These are phyloP conservation scores for Heptranchias perlo DNA, from an alignment of 2,113 vertebrate genomes.

Conservation along the genomic window DNA sequence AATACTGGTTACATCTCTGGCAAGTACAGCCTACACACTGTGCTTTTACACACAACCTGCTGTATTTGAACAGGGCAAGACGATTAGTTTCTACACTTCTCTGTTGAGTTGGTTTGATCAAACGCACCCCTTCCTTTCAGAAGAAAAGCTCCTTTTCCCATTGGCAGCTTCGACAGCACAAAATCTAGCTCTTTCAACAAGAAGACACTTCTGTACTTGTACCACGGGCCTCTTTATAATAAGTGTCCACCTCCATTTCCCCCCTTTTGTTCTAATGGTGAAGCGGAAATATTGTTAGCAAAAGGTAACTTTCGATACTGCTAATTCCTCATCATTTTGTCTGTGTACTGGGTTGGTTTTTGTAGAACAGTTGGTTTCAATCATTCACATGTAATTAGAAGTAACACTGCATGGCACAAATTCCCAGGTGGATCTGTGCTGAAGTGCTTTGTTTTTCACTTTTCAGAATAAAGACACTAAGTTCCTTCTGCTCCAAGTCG, in stretches of 20 bases:
- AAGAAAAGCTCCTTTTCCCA: background rate
- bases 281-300: background rate
- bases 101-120: conserved; percentile 12
- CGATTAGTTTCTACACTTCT: background rate
- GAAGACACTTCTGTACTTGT: background rate
- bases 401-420: conserved; percentile 62
- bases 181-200: background rate
- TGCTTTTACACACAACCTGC: background rate
- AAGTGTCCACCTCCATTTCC: background rate
- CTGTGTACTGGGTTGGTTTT: conserved; percentile 40
- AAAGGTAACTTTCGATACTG: background rate
- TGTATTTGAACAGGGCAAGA: background rate
- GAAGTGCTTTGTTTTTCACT: conserved; percentile 63
- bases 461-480: conserved; percentile 73
- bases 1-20: background rate
- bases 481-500: conserved; percentile 63
- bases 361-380: conserved; percentile 50
- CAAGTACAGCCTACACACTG: background rate
- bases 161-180: background rate
- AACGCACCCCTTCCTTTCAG: background rate
- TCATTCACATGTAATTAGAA: conserved; percentile 69
- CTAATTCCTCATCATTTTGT: conserved; percentile 20
- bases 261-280: background rate
- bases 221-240: no score
- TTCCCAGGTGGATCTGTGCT: conserved; percentile 47